These are phyloP conservation scores for Neogale vison DNA, from an alignment of 2,113 vertebrate species.

Conservation along the genomic window DNA sequence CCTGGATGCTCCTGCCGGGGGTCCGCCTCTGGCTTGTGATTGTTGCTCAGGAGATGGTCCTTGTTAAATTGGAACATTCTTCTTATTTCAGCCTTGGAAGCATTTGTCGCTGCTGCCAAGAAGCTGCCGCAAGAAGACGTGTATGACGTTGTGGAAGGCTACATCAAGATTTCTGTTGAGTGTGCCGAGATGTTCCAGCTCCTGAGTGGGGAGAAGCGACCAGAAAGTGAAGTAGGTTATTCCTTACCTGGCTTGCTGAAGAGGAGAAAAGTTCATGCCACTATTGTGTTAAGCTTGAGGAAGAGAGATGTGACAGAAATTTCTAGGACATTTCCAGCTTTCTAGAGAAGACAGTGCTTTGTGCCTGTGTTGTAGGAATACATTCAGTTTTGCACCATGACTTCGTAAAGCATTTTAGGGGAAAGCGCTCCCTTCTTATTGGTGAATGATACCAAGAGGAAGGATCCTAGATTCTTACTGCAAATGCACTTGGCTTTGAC, in stretches of 20 bases:
- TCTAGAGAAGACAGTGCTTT: neutral
- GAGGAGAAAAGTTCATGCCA: neutral
- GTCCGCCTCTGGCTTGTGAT: neutral
- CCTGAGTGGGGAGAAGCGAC: conserved; percentile 88
- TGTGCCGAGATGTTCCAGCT: conserved; percentile 94
- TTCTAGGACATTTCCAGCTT: neutral
- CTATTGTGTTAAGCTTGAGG: neutral
- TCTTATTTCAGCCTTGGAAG: conserved; percentile 87
- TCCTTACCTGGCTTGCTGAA: neutral
- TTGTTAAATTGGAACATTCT: neutral
- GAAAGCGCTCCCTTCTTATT: neutral
- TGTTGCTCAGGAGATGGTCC: neutral
- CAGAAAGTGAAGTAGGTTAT: conserved; percentile 88
- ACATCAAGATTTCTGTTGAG: conserved; percentile 95
- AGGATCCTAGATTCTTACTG: neutral
- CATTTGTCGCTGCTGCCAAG: conserved; percentile 88
- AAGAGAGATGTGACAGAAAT: neutral
- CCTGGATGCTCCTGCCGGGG: neutral
- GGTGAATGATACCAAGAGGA: neutral
- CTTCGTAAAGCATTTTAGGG: neutral
- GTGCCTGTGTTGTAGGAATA: neutral
- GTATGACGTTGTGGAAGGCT: conserved; percentile 95
- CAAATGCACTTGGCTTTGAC: neutral
- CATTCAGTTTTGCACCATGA: neutral
- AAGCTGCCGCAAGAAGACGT: conserved; percentile 85